Base-by-base conservation (phyloP, 2,888 invertebrate genomes). In the Galeruca laticollis region DNA sequence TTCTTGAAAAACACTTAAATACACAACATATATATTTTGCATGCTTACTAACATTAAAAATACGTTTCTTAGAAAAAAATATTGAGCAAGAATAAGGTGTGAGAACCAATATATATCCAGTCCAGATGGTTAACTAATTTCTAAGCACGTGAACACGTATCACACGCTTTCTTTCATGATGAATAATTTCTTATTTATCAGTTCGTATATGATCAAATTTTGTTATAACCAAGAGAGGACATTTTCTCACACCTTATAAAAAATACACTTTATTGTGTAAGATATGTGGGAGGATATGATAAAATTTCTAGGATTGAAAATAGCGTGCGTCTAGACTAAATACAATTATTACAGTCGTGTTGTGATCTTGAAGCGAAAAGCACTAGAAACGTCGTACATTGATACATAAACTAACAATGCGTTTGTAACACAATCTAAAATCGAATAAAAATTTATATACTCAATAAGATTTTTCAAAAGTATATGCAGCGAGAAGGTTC, bases 321-420 rank as follows among this genome's bases (percentile, higher is more conserved):
- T 75, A 84, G 83, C 83, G 80, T 82, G 82, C 82, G 76, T 77
- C 82, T 83, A 83, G 80, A 75, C 82, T 82, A 82, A 82, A 82
- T 82, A 82, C 80, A 80, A 79, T 80, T 31, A 57, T 57, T 80
- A 83, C 80, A 85, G 85, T 85, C 85, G 85, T 85, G 85, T 85
- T 85, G 85, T 85, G 85, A 83, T 82, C 78, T 80, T 80, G 82
- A 84, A 85, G 84, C 84, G 83, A 84, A 83, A 85, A 84, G 84
- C 84, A 82, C 84, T 84, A 83, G 79, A 76, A 75, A 79, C 82
- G 81, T 83, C 83, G 77, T 83, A 83, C 83, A 83, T 80, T 82
- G 80, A 82, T 79, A 82, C 82, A 80, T 79, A 79, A 80, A 81
- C 75, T 81, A 77, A 79, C 74, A 69, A 54, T 77, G 69, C 71